Percentiles rank a stretch among this genome's conserved stretches.
Conservation (phyloP, 2,797 vertebrate species). For the Coregonus suidteri region DNA sequence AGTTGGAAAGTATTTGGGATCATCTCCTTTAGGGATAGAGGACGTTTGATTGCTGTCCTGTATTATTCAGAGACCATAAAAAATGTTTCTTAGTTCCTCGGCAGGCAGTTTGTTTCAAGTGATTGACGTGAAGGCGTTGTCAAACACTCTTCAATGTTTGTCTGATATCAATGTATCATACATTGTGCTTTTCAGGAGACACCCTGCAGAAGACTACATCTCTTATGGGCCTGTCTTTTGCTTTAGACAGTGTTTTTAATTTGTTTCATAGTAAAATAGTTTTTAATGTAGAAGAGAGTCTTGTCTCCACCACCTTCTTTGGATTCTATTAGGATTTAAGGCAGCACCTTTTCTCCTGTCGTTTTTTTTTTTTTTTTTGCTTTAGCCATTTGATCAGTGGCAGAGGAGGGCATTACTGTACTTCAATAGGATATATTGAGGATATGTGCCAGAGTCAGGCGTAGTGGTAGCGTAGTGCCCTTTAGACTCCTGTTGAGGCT, state of each 20-base stretch:
- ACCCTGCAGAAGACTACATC: conserved; percentile 19
- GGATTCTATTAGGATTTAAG: not conserved
- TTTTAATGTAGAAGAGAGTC: too few species aligned
- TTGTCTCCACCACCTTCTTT: not conserved
- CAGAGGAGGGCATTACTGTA: not conserved
- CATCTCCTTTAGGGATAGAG: conserved; percentile 65
- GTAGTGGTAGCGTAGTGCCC: too few species aligned
- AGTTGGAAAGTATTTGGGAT: conserved; percentile 73
- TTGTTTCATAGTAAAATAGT: not conserved
- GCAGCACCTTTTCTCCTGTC: not conserved
- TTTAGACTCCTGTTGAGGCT: too few species aligned
- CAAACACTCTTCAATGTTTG: conserved; percentile 37
- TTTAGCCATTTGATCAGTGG: too few species aligned
- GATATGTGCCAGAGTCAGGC: too few species aligned
- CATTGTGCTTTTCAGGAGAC: conserved; percentile 42
- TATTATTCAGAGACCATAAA: conserved; percentile 69
- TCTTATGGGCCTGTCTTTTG: not conserved
- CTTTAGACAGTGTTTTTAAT: not conserved
- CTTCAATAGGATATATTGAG: not conserved
- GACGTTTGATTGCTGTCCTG: conserved; percentile 62
- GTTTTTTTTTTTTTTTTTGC: too few species aligned
- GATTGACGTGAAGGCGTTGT: conserved; percentile 66
- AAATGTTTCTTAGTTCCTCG: conserved; percentile 51
- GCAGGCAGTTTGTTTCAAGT: conserved; percentile 49
- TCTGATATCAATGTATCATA: conserved; percentile 51